phyloP scores from a whole-genome alignment of 2,113 vertebrate genomes.

The Glaucidium brasilianum region DNA sequence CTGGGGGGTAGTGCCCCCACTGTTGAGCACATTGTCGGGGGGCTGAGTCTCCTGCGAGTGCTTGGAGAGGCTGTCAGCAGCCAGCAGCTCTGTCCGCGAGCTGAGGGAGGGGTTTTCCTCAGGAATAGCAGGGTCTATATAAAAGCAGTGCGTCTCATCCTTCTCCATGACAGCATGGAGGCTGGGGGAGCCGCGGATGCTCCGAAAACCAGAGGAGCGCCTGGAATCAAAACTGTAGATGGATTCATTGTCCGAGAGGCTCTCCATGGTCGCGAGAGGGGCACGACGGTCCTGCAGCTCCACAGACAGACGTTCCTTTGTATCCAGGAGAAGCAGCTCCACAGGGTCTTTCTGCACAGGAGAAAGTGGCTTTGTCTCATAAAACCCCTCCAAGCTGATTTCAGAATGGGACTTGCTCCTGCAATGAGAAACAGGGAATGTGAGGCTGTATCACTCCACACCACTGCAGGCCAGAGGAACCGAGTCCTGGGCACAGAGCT shows the following conservation, averaged over 20 bases:
- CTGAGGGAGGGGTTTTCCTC: conserved; percentile 98
- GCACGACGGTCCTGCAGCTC: conserved; percentile 93
- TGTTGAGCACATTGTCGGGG: conserved; percentile 65
- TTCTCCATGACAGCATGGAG: conserved; percentile 88
- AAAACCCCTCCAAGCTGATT: conserved; percentile 94
- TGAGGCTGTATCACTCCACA: background rate
- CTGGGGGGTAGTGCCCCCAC: conserved; percentile 73
- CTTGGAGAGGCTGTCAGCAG: conserved; percentile 89
- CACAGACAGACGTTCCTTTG: conserved; percentile 88
- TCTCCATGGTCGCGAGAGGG: conserved; percentile 95
- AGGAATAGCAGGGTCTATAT: conserved; percentile 90
- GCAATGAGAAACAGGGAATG: background rate
- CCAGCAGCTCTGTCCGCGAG: conserved; percentile 94
- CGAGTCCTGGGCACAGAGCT: background rate
- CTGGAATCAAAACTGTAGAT: conserved; percentile 96
- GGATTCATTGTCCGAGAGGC: conserved; percentile 94
- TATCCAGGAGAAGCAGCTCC: conserved; percentile 92
- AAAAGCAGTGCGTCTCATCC: conserved; percentile 83
- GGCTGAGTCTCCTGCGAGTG: conserved; percentile 81
- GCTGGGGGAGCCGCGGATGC: conserved; percentile 92
- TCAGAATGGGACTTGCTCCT: conserved; percentile 96
- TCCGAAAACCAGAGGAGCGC: conserved; percentile 90
- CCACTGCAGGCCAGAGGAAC: background rate
- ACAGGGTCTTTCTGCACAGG: conserved; percentile 79
- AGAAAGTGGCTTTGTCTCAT: conserved; percentile 85